These are phyloP conservation scores for Sinohyriopsis cumingii DNA, from an alignment of 2,888 invertebrate species.

Conservation along the genomic window DNA sequence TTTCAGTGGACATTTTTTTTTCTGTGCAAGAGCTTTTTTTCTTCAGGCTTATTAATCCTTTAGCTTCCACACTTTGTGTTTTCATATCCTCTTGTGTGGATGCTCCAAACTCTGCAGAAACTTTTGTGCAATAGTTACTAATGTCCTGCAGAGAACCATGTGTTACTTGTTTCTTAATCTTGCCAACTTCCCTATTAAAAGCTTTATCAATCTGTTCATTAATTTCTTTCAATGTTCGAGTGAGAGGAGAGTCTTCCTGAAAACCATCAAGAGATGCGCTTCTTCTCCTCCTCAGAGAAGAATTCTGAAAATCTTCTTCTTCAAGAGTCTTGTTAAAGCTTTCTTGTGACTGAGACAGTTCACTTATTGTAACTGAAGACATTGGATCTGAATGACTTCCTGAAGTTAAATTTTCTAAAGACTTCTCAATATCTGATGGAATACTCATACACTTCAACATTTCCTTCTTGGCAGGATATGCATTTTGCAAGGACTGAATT, in stretches of 20 bases:
- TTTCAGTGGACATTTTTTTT: too few relatives aligned
- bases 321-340: constrained; percentile 43
- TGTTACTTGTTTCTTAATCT: not conserved
- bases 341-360: constrained; percentile 60
- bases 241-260: constrained; percentile 53
- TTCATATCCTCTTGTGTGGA: too few relatives aligned
- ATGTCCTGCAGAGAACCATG: not conserved
- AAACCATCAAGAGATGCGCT: constrained; percentile 60
- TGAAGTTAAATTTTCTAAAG: constrained; percentile 57
- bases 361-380: constrained; percentile 64
- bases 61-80: too few relatives aligned
- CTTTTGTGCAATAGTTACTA: too few relatives aligned
- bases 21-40: too few relatives aligned
- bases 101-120: too few relatives aligned
- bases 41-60: too few relatives aligned
- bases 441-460: constrained; percentile 65
- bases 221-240: constrained; percentile 57
- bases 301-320: constrained; percentile 14
- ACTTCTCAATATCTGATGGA: constrained; percentile 64
- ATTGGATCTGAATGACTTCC: constrained; percentile 60
- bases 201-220: constrained; percentile 63
- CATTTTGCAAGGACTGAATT: constrained; percentile 25
- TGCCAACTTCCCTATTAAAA: constrained; percentile 34
- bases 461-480: constrained; percentile 12
- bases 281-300: constrained; percentile 40